These are phyloP conservation scores for Neotragus pygmaeus DNA, from an alignment of 2,113 vertebrate species.

Conservation along the genomic window DNA sequence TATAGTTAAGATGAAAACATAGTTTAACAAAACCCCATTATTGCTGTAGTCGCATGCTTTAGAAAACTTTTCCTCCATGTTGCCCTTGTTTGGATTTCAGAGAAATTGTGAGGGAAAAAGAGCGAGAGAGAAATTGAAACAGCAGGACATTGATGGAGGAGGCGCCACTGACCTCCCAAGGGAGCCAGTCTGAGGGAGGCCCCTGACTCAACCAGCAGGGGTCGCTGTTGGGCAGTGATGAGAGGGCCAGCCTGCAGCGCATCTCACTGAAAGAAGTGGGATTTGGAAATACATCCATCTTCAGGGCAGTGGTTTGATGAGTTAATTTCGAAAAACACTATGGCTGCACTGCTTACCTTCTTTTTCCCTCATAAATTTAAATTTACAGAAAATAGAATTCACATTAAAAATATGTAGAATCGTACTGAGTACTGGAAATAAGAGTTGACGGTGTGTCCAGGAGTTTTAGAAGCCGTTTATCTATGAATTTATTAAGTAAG, in stretches of 20 bases:
- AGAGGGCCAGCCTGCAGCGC: neutral
- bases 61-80: neutral
- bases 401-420: neutral
- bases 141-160: neutral
- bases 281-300: neutral
- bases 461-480: neutral
- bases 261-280: too few species aligned
- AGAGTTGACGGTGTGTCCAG: neutral
- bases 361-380: neutral
- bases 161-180: fast-evolving
- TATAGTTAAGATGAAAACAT: neutral
- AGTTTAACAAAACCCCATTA: neutral
- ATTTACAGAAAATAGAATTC: neutral
- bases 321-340: neutral
- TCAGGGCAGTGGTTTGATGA: neutral
- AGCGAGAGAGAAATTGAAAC: neutral
- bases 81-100: neutral
- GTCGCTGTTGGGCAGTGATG: slow-evolving; percentile 70
- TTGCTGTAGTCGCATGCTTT: neutral
- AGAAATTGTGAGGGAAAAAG: neutral
- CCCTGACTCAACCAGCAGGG: slow-evolving; percentile 76
- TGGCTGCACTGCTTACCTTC: neutral
- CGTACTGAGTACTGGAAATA: neutral
- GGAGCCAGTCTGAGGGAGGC: neutral
- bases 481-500: neutral